Percentiles rank a stretch among this genome's conserved stretches.
These are phyloP conservation scores for Contarinia nasturtii DNA, from an alignment of 1,140 invertebrate genomes.

Conservation along the genomic window DNA sequence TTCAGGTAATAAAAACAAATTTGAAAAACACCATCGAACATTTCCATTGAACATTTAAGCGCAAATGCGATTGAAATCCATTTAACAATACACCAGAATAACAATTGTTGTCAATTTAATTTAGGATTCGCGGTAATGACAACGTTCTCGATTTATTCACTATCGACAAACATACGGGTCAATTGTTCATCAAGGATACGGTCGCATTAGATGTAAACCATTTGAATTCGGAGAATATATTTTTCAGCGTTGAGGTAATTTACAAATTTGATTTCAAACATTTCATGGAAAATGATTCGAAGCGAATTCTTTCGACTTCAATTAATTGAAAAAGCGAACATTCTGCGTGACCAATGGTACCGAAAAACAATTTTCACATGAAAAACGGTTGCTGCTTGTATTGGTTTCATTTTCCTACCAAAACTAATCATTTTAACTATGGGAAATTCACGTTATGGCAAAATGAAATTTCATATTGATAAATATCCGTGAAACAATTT, in stretches of 20 bases:
- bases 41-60: not conserved
- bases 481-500: too few relatives aligned
- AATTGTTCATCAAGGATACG: constrained; percentile 18
- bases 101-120: not conserved
- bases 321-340: not conserved
- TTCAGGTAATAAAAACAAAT: constrained; percentile 29
- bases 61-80: too few relatives aligned
- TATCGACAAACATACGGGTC: constrained; percentile 19
- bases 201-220: constrained; percentile 21
- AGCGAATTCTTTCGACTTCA: too few relatives aligned
- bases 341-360: too few relatives aligned
- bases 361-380: too few relatives aligned
- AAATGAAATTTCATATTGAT: too few relatives aligned
- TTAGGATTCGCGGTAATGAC: constrained; percentile 15
- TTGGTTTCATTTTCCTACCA: too few relatives aligned
- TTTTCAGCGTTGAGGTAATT: constrained; percentile 15
- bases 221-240: constrained; percentile 17
- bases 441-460: too few relatives aligned
- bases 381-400: too few relatives aligned
- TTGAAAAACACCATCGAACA: not conserved
- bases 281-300: not conserved
- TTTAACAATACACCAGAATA: too few relatives aligned
- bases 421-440: too few relatives aligned
- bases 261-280: not conserved
- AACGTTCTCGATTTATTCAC: constrained; percentile 16